Evolutionary conservation across 1,140 invertebrate genomes (phyloP).

Genomic region (Drosophila aff.): DNA sequence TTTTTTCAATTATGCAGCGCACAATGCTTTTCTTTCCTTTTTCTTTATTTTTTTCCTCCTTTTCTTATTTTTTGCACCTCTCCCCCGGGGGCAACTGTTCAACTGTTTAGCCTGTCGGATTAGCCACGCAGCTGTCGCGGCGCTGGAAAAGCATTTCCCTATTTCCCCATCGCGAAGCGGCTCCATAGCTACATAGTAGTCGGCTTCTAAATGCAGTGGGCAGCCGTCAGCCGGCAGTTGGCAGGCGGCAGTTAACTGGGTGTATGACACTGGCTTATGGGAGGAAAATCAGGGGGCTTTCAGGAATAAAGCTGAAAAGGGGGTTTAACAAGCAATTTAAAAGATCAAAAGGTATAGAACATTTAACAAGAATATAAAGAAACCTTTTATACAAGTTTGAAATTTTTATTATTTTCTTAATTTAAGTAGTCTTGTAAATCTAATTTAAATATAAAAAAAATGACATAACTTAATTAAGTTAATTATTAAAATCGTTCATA

Average conservation of each 20-base stretch:
- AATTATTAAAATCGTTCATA: too few relatives aligned
- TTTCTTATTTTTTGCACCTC: constrained; percentile 32
- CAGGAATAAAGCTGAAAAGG: not conserved
- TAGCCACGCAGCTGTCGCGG: constrained; percentile 65
- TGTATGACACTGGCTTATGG: constrained; percentile 13
- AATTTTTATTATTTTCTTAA: too few relatives aligned
- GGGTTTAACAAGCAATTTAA: not conserved
- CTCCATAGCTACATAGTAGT: constrained; percentile 17
- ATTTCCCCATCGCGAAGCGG: constrained; percentile 35
- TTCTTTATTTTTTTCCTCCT: constrained; percentile 13
- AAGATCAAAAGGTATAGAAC: not conserved
- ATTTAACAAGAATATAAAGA: not conserved
- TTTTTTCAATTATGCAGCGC: constrained; percentile 49
- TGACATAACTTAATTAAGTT: too few relatives aligned
- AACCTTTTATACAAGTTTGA: not conserved
- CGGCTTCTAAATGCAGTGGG: constrained; percentile 49
- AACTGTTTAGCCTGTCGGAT: constrained; percentile 68
- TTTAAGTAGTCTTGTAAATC: not conserved
- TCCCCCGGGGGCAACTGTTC: constrained; percentile 34
- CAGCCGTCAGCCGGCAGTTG: constrained; percentile 4
- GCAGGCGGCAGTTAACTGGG: constrained; percentile 8
- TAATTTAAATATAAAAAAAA: not conserved
- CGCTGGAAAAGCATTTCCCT: constrained; percentile 71
- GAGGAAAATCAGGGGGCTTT: not conserved
- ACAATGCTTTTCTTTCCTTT: constrained; percentile 49